Percentiles rank a stretch among this genome's conserved stretches.
Evolutionary conservation across 2,888 invertebrate species (phyloP).

Genomic region (Eubasilissa splendida): DNA sequence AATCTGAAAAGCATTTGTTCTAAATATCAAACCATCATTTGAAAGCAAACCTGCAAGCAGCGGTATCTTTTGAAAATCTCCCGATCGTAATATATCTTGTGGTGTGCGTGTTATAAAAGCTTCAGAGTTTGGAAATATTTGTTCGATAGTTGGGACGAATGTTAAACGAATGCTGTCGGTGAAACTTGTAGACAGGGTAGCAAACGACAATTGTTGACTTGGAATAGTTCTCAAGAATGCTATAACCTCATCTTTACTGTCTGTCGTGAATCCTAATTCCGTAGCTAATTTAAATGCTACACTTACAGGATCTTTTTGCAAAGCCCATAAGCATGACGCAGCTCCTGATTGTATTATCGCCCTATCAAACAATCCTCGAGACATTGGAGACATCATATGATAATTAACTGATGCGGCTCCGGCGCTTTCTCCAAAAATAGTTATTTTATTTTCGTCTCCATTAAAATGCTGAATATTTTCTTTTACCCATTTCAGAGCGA

Average conservation of each 20-base stretch:
- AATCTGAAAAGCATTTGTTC: not conserved
- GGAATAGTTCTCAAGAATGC: conserved; percentile 64
- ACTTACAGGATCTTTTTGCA: conserved; percentile 16
- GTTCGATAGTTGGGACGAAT: conserved; percentile 69
- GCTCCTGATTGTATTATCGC: conserved; percentile 49
- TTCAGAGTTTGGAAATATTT: conserved; percentile 64
- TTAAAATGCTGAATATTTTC: conserved; percentile 47
- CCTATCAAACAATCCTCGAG: conserved; percentile 38
- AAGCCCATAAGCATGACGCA: conserved; percentile 33
- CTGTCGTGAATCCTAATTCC: conserved; percentile 62
- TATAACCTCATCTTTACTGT: conserved; percentile 62
- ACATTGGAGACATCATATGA: conserved; percentile 41
- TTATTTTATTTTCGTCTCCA: conserved; percentile 42
- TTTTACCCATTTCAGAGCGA: conserved; percentile 50
- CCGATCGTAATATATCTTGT: not conserved
- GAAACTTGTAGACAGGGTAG: conserved; percentile 59
- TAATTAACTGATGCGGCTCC: conserved; percentile 43
- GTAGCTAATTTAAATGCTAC: conserved; percentile 55
- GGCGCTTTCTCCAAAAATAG: conserved; percentile 53
- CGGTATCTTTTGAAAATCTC: conserved; percentile 29
- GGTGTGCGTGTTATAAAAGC: conserved; percentile 68
- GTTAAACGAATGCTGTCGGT: conserved; percentile 68
- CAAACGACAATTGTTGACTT: conserved; percentile 63
- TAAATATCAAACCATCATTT: conserved; percentile 26
- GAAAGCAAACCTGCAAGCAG: not conserved